Conservation (phyloP, 2,797 vertebrate species). For the Enteromius paludinosus region DNA sequence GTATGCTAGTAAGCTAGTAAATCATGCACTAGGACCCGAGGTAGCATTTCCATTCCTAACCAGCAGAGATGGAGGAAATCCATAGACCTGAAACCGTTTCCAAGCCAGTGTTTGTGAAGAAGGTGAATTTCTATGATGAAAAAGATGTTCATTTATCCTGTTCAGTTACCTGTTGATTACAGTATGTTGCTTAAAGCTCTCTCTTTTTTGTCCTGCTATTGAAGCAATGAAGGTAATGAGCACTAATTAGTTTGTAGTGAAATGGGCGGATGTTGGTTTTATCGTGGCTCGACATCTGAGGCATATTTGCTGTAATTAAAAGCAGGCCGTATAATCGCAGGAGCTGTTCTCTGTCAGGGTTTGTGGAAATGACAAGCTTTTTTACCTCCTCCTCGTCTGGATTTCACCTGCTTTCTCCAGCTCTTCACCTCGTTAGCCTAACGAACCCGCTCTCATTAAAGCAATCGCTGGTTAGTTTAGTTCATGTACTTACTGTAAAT, state of each 20-base stretch:
- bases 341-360: conserved; percentile 69
- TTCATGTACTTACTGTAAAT: too few relatives aligned
- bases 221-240: conserved; percentile 40
- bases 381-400: conserved; percentile 65
- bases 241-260: conserved; percentile 32
- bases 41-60: neutral
- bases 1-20: too few relatives aligned
- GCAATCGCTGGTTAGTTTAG: conserved; percentile 67
- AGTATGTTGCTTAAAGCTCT: neutral
- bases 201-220: neutral
- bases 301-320: conserved; percentile 77
- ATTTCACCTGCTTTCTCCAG: conserved; percentile 57
- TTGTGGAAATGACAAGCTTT: conserved; percentile 72
- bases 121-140: too few relatives aligned
- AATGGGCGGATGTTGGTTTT: conserved; percentile 62
- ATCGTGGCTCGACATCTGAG: conserved; percentile 67
- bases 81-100: neutral
- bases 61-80: neutral
- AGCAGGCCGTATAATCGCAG: conserved; percentile 72
- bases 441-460: conserved; percentile 81
- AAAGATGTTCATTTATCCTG: neutral
- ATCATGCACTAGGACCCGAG: neutral
- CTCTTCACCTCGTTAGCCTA: conserved; percentile 81
- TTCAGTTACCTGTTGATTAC: neutral
- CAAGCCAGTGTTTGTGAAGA: neutral